phyloP scores from a whole-genome alignment of 1,140 invertebrate species.

The Gonatopus flavifemur region DNA sequence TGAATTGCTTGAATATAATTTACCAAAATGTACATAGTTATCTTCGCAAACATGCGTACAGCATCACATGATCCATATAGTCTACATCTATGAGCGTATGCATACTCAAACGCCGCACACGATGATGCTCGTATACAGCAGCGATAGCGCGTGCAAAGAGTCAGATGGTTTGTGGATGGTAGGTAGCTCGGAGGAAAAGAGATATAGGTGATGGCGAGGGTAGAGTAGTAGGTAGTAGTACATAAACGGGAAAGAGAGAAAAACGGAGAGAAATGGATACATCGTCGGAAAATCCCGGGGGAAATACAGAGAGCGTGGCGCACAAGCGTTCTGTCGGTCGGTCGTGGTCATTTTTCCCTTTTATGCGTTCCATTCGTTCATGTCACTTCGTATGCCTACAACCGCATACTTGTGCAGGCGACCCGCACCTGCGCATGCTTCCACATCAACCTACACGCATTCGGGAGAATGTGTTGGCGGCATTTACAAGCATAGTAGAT shows the following conservation, averaged over 20 bases:
- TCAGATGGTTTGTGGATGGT: background rate
- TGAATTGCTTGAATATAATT: too few species aligned
- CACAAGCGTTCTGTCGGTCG: slow-evolving; percentile 35
- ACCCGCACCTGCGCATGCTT: slow-evolving; percentile 7
- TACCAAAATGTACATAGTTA: too few species aligned
- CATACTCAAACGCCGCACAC: too few species aligned
- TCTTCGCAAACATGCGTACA: too few species aligned
- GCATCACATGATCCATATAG: too few species aligned
- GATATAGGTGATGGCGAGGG: background rate
- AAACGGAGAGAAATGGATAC: slow-evolving; percentile 3
- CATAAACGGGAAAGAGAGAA: background rate
- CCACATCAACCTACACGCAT: too few species aligned
- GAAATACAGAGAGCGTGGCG: slow-evolving; percentile 43
- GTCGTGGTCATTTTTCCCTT: slow-evolving; percentile 51
- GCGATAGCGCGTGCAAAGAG: too few species aligned
- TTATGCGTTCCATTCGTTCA: slow-evolving; percentile 52
- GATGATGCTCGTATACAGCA: too few species aligned
- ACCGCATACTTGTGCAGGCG: slow-evolving; percentile 3
- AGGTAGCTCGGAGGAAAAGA: slow-evolving; percentile 2
- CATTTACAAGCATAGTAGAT: background rate
- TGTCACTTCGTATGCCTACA: slow-evolving; percentile 37
- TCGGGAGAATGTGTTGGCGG: slow-evolving; percentile 15
- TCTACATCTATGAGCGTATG: too few species aligned
- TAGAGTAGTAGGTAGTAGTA: background rate
- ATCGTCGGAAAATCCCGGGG: slow-evolving; percentile 36